These are phyloP conservation scores for Zaprionus ghesquierei DNA, from an alignment of 1,140 invertebrate species.

Conservation along the genomic window DNA sequence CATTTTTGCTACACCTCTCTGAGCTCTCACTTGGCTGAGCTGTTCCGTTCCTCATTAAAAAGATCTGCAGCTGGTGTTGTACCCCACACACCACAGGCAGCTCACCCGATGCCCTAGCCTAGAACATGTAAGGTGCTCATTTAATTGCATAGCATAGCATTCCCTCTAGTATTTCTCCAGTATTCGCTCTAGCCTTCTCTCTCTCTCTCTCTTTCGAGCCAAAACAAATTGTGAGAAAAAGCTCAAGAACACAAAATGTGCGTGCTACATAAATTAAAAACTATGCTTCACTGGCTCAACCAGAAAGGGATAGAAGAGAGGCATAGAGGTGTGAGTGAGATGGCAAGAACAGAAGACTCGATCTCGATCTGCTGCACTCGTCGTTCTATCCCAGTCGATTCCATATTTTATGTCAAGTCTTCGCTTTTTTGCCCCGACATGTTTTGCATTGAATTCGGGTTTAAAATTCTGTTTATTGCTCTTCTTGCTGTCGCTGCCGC, in stretches of 20 bases:
- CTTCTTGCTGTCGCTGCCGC: slow-evolving; percentile 22
- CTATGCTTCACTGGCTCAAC: slow-evolving; percentile 71
- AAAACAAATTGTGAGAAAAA: slow-evolving; percentile 80
- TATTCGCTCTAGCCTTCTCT: not conserved
- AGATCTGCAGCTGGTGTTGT: slow-evolving; percentile 23
- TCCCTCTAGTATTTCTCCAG: slow-evolving; percentile 15
- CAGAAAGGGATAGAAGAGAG: slow-evolving; percentile 29
- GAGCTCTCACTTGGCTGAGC: no score
- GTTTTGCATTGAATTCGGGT: slow-evolving; percentile 78
- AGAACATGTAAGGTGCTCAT: no score
- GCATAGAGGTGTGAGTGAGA: not conserved
- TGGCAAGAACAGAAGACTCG: slow-evolving; percentile 3
- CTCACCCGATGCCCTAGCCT: not conserved
- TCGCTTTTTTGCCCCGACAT: slow-evolving; percentile 55
- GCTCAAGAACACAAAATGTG: slow-evolving; percentile 70
- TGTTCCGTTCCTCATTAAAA: slow-evolving; percentile 72
- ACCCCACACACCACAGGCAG: not conserved
- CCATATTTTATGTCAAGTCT: slow-evolving; percentile 75
- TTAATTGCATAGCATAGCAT: slow-evolving; percentile 63
- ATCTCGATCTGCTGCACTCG: slow-evolving; percentile 32
- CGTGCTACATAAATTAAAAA: slow-evolving; percentile 79
- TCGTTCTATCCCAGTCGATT: slow-evolving; percentile 49
- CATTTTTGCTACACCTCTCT: slow-evolving; percentile 18
- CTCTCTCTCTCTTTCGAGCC: slow-evolving; percentile 53
- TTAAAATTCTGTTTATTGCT: slow-evolving; percentile 70